Base-by-base conservation (phyloP, 2,797 vertebrate genomes). In the Carapus acus region DNA sequence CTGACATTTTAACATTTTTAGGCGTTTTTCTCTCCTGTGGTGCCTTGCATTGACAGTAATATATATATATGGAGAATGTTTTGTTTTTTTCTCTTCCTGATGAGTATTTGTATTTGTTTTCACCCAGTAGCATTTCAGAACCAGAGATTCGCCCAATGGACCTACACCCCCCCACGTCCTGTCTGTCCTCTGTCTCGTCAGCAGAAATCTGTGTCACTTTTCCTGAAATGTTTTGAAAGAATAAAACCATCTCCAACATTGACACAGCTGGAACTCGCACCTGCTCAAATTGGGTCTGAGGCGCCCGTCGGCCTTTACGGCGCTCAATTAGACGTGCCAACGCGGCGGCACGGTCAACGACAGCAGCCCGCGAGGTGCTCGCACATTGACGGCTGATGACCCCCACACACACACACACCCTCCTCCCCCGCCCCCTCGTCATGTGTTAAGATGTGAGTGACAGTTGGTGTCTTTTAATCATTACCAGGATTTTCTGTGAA, bases 11-110 rank as follows among this genome's bases (percentile, higher is more conserved):
- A 63, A 56, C 49, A 54, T 72, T 78, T 71, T 36, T 62, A 75
- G 60, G 71, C 70, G 67, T 76, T 55, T 79, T 70, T 78, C 71
- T 85, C 82, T 88, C 82, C 85, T 84, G 85, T 85, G 85, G 89
- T 89, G 88, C 88, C 88, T 90, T 89, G 87, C 83, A 79, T 87
- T 87, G 81, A 83, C 78, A 76, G 73, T 76, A 83, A 82, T 82
- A 79, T 77, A 78, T 76, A 70, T 53, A 79, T 64, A 80, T 74
- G 9, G 24, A 27, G 24, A 27, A 73, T 65, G 43, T 41, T 62
- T 55, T 45, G 49, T 47, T 67, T 49, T 67, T 72, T 71, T 58
- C 33, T 58, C 71, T 51, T 76, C 39, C 39, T 69, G 59, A 70
- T 54, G 69, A 60, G 43, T 33, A 47, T 59, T 60, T 62, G 49